Evolutionary conservation across 2,113 vertebrate genomes (phyloP).

Genomic region (Prionailurus viverrinus): DNA sequence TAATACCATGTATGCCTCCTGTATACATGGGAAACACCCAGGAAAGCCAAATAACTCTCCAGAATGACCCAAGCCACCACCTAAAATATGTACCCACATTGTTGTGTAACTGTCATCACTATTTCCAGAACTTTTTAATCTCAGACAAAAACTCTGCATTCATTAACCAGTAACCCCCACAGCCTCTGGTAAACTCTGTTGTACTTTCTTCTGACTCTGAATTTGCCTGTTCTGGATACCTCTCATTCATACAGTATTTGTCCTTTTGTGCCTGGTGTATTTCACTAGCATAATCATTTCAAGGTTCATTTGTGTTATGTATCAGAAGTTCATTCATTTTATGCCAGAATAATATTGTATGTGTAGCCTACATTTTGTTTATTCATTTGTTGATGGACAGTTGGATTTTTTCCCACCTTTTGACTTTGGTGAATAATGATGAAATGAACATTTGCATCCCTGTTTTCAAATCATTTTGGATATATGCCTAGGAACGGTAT

Average conservation of each 20-base stretch:
- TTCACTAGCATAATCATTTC: not conserved
- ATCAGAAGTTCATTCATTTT: slow-evolving; percentile 8
- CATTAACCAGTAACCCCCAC: not conserved
- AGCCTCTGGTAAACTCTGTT: not conserved
- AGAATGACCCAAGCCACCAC: not conserved
- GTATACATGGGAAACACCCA: not conserved
- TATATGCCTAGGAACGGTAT: slow-evolving; percentile 2
- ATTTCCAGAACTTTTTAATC: not conserved
- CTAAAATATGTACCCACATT: not conserved
- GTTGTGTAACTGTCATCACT: not conserved
- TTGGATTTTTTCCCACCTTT: not conserved
- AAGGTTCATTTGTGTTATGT: not conserved
- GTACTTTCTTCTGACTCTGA: not conserved
- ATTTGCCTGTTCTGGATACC: not conserved
- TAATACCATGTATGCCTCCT: not conserved
- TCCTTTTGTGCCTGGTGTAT: slow-evolving; percentile 9
- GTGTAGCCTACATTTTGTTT: not conserved
- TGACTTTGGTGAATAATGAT: slow-evolving; percentile 24
- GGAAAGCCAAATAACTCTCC: not conserved
- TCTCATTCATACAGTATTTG: not conserved
- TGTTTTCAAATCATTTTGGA: not conserved
- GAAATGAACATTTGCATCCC: not conserved
- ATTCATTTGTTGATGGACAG: not conserved
- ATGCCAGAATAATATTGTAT: slow-evolving; percentile 3
- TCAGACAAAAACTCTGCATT: not conserved